Evolutionary conservation across 2,888 invertebrate genomes (phyloP).

Genomic region (Luffia ferchaultella): DNA sequence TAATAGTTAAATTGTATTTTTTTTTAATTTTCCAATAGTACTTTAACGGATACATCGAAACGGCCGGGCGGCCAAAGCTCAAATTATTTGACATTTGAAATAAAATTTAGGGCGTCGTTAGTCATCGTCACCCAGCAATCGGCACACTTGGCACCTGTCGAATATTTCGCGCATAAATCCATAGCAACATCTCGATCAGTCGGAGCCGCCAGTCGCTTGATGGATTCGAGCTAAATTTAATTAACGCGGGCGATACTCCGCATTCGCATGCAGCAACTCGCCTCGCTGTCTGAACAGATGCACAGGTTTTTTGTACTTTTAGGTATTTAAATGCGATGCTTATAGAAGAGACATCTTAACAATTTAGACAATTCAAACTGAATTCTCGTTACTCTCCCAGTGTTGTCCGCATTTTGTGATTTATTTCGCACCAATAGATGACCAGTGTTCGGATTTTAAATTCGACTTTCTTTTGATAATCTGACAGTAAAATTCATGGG

Average conservation of each 20-base stretch:
- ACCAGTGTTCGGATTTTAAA: too few relatives aligned
- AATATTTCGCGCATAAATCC: slow-evolving; percentile 66
- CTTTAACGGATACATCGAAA: too few relatives aligned
- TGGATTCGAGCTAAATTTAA: slow-evolving; percentile 64
- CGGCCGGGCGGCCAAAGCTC: slow-evolving; percentile 38
- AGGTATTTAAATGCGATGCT: too few relatives aligned
- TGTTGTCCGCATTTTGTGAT: too few relatives aligned
- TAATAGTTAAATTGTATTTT: too few relatives aligned
- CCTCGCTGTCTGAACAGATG: background rate
- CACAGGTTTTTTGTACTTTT: background rate
- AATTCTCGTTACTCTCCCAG: too few relatives aligned
- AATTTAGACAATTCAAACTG: too few relatives aligned
- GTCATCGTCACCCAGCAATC: slow-evolving; percentile 61
- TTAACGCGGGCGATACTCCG: slow-evolving; percentile 36
- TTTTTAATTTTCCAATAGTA: too few relatives aligned
- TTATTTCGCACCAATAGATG: too few relatives aligned
- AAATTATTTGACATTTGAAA: slow-evolving; percentile 65
- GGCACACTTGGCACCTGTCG: slow-evolving; percentile 68
- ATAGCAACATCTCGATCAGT: slow-evolving; percentile 40
- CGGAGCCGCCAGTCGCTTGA: slow-evolving; percentile 36
- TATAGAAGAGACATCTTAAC: too few relatives aligned
- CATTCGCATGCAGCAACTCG: background rate
- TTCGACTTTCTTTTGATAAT: too few relatives aligned
- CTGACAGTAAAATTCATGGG: too few relatives aligned
- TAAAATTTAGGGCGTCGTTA: slow-evolving; percentile 64